Percentiles rank a stretch among this genome's conserved stretches.
Conservation (phyloP, 2,797 vertebrate species). For the Thalassophryne amazonica region DNA sequence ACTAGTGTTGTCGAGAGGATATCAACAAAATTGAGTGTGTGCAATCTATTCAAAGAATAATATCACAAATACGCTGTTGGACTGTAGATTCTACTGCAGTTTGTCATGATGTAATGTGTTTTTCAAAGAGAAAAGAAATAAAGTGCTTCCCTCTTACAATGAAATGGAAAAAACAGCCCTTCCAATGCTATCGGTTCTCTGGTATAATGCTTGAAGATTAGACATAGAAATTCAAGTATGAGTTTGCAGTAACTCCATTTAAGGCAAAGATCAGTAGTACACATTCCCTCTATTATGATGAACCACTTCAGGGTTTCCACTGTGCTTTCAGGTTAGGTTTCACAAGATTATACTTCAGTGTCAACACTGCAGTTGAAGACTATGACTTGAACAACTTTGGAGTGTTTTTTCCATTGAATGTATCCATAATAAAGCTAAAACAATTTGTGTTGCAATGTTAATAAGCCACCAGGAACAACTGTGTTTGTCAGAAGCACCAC, state of each 20-base stretch:
- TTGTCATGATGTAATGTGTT: constrained; percentile 56
- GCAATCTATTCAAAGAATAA: constrained; percentile 27
- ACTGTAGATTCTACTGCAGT: constrained; percentile 40
- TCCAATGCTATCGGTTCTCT: constrained; percentile 32
- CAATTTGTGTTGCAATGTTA: constrained; percentile 52
- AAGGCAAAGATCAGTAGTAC: constrained; percentile 38
- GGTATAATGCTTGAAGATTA: constrained; percentile 40
- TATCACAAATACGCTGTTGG: constrained; percentile 38
- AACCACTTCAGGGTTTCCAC: constrained; percentile 48
- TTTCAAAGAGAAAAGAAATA: constrained; percentile 52
- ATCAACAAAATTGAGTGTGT: constrained; percentile 11
- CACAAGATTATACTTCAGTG: constrained; percentile 50
- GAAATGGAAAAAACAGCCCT: constrained; percentile 42
- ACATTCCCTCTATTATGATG: constrained; percentile 41
- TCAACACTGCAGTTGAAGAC: constrained; percentile 35
- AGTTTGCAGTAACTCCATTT: constrained; percentile 20
- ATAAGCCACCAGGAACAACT: constrained; percentile 42
- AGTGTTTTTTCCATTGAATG: constrained; percentile 45
- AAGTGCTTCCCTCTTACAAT: constrained; percentile 37
- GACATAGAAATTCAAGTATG: constrained; percentile 29
- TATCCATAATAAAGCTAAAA: constrained; percentile 56
- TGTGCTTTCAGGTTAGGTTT: constrained; percentile 32
- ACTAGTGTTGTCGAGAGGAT: constrained; percentile 18
- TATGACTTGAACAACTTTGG: constrained; percentile 38
- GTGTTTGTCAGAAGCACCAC: constrained; percentile 46